These are phyloP conservation scores for Coremacera marginata DNA, from an alignment of 2,888 invertebrate genomes.

Conservation along the genomic window DNA sequence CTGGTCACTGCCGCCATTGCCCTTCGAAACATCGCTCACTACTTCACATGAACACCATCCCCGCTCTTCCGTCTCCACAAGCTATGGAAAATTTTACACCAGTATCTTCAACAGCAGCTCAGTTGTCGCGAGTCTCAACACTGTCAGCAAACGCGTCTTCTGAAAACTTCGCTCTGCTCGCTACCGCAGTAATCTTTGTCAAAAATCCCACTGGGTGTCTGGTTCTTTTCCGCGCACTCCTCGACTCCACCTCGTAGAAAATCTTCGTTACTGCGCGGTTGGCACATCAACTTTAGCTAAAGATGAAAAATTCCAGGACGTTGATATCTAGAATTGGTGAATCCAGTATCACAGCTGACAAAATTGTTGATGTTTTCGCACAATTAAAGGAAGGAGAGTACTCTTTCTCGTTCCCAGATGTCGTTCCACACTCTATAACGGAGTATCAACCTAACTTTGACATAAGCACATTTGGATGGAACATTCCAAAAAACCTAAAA, in stretches of 20 bases:
- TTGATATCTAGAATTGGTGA: slow-evolving; percentile 40
- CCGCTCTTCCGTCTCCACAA: not conserved
- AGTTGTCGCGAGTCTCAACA: slow-evolving; percentile 26
- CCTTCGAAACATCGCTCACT: slow-evolving; percentile 43
- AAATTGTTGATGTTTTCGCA: slow-evolving; percentile 19
- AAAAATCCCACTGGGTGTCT: slow-evolving; percentile 36
- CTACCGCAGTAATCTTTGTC: slow-evolving; percentile 31
- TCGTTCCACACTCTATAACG: slow-evolving; percentile 46
- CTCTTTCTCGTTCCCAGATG: slow-evolving; percentile 36
- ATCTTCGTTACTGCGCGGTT: slow-evolving; percentile 35
- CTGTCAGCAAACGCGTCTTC: not conserved
- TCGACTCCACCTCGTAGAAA: slow-evolving; percentile 37
- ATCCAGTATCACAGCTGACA: slow-evolving; percentile 28
- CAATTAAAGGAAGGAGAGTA: slow-evolving; percentile 14
- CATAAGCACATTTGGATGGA: slow-evolving; percentile 35
- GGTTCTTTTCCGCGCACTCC: slow-evolving; percentile 40
- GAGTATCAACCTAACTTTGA: slow-evolving; percentile 45
- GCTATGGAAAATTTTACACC: not conserved
- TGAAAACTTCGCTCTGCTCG: slow-evolving; percentile 31
- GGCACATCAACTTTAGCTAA: slow-evolving; percentile 32
- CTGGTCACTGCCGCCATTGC: slow-evolving; percentile 41
- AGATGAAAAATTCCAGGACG: not conserved
- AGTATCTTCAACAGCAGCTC: not conserved
- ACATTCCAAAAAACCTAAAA: slow-evolving; percentile 45
- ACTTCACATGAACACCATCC: slow-evolving; percentile 36